These are phyloP conservation scores for Spilosoma lubricipeda DNA, from an alignment of 2,888 invertebrate species.

Conservation along the genomic window DNA sequence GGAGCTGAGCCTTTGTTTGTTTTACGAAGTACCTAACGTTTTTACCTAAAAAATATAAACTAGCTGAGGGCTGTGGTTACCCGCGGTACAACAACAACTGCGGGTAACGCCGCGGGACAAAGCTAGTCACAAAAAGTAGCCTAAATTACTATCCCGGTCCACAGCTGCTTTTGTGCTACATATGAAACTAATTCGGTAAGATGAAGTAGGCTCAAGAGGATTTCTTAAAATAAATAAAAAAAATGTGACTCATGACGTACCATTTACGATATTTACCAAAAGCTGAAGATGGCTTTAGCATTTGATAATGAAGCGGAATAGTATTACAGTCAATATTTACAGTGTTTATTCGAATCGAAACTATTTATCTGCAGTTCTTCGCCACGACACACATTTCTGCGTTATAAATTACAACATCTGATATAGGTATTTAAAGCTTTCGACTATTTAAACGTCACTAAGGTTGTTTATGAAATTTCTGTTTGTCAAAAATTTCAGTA, in stretches of 20 bases:
- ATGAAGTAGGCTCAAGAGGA: not conserved
- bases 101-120: no score
- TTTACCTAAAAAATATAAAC: no score
- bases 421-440: conserved; percentile 43
- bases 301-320: conserved; percentile 2
- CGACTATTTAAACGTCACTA: conserved; percentile 21
- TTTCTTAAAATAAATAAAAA: not conserved
- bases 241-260: conserved; percentile 1
- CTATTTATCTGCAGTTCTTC: not conserved
- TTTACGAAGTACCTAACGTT: not conserved
- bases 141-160: no score
- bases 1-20: not conserved
- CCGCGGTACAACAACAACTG: no score
- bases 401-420: conserved; percentile 11
- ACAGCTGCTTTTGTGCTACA: not conserved
- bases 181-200: not conserved
- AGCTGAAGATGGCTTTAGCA: not conserved
- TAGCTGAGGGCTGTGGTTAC: no score
- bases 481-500: conserved; percentile 1
- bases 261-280: not conserved
- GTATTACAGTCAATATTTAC: not conserved
- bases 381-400: conserved; percentile 3
- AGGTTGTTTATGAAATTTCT: conserved; percentile 5
- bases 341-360: conserved; percentile 3
- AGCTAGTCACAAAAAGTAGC: no score